Evolutionary conservation across 1,140 invertebrate species (phyloP), one percentile per base, ranked within the genome.

Genomic region (Magallana ariakensis): DNA sequence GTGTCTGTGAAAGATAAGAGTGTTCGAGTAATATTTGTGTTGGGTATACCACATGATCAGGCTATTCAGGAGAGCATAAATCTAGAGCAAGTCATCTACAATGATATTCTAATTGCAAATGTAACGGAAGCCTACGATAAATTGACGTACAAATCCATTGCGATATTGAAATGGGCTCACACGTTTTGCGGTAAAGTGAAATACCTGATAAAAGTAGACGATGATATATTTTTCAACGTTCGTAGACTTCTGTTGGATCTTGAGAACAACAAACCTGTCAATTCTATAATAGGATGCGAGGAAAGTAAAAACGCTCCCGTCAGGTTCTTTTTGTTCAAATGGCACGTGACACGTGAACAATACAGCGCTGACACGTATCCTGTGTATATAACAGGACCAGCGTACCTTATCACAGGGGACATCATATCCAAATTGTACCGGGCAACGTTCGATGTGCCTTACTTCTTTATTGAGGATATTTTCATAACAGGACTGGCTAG

Each of bases 91-190:
- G 90, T 89, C 1, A 89, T 90, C 1, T 95, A 96, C 90, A 94
- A 95, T n/a, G 97, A 98, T 92, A 95, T 98, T 85, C 95, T 98
- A 58, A 97, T 97, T 94, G 97, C 97, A 19, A 96, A 96, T 89
- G 97, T 98, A 93, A 87, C 95, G 11, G 97, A 98, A 94, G 95
- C 95, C 46, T 98, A 98, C 92, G 95, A 96, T 89, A 98, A 98
- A 94, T 96, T 98, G 94, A 97, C 97, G 1, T 97, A 97, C 90
- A 98, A 98, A 93, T 97, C 97, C 94, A 96, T 97, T 4, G 97
- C 97, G 96, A 96, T 96, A 6, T 95, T 98, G 55, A 97, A 97
- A 93, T 98, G 97, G 96, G 96, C 96, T 75, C 95, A 96, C 8
- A 96, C 96, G 92, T 95, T 96, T 94, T 96, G 94, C 92, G 90